Conservation (phyloP, 2,797 vertebrate species). For the Diplodus sargus region DNA sequence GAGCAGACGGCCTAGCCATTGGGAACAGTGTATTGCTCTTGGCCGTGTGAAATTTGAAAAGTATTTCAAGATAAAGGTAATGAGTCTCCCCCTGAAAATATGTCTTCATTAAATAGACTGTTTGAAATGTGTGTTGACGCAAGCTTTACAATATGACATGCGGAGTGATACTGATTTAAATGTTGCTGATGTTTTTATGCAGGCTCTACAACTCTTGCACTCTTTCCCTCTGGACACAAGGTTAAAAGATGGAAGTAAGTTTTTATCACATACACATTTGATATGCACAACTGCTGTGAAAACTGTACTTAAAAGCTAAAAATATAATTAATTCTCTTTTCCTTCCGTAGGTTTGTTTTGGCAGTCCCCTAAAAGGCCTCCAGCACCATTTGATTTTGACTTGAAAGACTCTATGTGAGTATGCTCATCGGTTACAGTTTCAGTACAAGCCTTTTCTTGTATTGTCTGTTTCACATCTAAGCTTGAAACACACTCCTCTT, state of each 20-base stretch:
- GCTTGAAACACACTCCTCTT: constrained; percentile 15
- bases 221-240: constrained; percentile 96
- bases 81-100: constrained; percentile 4
- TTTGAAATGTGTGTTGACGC: not conserved
- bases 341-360: constrained; percentile 94
- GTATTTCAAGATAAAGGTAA: constrained; percentile 98
- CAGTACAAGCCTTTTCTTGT: not conserved
- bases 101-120: not conserved
- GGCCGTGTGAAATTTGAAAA: constrained; percentile 98
- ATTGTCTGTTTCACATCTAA: constrained; percentile 6
- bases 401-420: constrained; percentile 95
- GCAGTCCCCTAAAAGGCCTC: constrained; percentile 98
- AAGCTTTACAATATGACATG: not conserved
- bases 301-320: not conserved
- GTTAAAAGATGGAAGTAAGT: constrained; percentile 99
- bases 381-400: constrained; percentile 94
- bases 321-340: constrained; percentile 26
- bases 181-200: constrained; percentile 22
- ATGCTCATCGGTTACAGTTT: not conserved
- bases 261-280: constrained; percentile 7
- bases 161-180: not conserved
- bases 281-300: not conserved
- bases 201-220: constrained; percentile 97
- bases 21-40: constrained; percentile 91
- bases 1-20: constrained; percentile 91